phyloP scores from a whole-genome alignment of 2,888 invertebrate species.

The Dyspetes luteomarginatus region DNA sequence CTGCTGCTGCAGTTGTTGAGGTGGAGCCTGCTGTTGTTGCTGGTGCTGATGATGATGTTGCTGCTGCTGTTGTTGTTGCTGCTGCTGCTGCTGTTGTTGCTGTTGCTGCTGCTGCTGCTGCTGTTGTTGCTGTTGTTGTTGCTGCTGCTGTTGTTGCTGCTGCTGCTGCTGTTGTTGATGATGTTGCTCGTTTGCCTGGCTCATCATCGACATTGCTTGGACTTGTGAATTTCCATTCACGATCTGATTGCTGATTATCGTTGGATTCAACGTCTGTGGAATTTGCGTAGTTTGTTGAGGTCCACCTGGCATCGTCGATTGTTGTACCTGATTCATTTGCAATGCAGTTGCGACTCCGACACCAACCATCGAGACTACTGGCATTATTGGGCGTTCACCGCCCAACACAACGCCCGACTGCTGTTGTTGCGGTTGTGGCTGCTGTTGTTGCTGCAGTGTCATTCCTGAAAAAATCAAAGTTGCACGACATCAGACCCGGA shows the following conservation, averaged over 20 bases:
- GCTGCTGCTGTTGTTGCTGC: constrained; percentile 64
- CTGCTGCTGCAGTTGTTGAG: constrained; percentile 76
- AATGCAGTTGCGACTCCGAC: constrained; percentile 78
- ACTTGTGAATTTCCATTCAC: constrained; percentile 76
- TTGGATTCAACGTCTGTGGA: constrained; percentile 77
- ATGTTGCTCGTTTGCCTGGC: constrained; percentile 74
- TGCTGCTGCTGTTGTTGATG: constrained; percentile 49
- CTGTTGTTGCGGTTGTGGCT: constrained; percentile 83
- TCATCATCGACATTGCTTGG: constrained; percentile 77
- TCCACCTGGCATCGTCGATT: constrained; percentile 75
- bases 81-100: constrained; percentile 77
- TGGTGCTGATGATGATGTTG: constrained; percentile 70
- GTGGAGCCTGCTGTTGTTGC: constrained; percentile 77
- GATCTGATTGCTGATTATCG: constrained; percentile 80
- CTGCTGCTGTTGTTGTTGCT: constrained; percentile 75
- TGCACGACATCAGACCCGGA: background rate
- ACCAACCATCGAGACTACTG: constrained; percentile 87
- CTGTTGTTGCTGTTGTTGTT: constrained; percentile 76
- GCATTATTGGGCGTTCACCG: constrained; percentile 86
- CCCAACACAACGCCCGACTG: constrained; percentile 79
- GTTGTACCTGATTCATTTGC: constrained; percentile 79
- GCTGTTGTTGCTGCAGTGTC: constrained; percentile 85
- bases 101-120: constrained; percentile 78
- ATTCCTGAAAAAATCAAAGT: constrained; percentile 83
- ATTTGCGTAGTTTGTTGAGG: constrained; percentile 74